These are phyloP conservation scores for Megaceryle maxima DNA, from an alignment of 2,113 vertebrate species.

Conservation along the genomic window DNA sequence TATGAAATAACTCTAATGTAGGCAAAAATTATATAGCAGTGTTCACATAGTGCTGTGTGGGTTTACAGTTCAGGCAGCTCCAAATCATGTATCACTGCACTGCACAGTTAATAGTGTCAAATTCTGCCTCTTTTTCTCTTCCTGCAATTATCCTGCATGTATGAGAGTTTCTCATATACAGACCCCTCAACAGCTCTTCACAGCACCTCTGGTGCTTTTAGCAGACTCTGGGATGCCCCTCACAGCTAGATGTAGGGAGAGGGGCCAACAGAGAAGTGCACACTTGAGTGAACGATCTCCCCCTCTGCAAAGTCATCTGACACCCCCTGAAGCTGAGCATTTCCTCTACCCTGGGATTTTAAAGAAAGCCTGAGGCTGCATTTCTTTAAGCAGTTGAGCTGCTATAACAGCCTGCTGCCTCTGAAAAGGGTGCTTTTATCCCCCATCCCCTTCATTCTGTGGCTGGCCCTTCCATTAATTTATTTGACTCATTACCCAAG, in stretches of 20 bases:
- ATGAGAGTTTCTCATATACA: background rate
- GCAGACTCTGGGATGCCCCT: background rate
- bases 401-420: background rate
- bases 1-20: background rate
- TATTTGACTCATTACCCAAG: conserved; percentile 11
- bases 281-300: background rate
- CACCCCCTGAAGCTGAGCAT: background rate
- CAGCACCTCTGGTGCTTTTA: background rate
- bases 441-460: background rate
- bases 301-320: conserved; percentile 7
- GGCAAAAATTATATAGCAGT: background rate
- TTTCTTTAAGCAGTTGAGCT: conserved; percentile 4
- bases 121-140: background rate
- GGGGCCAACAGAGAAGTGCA: background rate
- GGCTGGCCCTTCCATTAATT: background rate
- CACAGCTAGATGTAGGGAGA: background rate
- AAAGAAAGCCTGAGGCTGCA: conserved; percentile 2
- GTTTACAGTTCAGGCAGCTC: background rate
- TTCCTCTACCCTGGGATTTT: conserved; percentile 1
- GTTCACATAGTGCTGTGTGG: background rate
- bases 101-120: background rate
- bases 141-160: background rate
- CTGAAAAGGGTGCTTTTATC: conserved; percentile 14
- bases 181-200: background rate
- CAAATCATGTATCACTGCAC: background rate